These are phyloP conservation scores for Trissoscelio sp. DNA, from an alignment of 2,888 invertebrate genomes.

Conservation along the genomic window DNA sequence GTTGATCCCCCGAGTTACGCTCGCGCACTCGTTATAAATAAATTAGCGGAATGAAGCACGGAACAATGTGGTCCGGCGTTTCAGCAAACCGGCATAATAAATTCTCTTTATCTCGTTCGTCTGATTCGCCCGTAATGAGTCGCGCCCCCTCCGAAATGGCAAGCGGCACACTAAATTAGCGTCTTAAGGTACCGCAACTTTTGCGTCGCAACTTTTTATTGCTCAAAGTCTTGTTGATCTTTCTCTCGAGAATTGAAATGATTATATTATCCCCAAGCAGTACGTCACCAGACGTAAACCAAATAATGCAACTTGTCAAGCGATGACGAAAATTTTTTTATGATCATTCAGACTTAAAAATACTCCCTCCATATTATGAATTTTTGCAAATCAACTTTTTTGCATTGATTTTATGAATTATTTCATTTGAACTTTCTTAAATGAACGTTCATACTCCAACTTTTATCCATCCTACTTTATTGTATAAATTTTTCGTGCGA, in stretches of 20 bases:
- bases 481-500: no score
- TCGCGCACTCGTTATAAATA: conserved; percentile 50
- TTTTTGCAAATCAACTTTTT: no score
- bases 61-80: conserved; percentile 51
- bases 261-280: conserved; percentile 45
- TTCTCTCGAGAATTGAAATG: conserved; percentile 51
- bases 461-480: no score
- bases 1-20: conserved; percentile 35
- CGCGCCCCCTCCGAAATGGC: conserved; percentile 53
- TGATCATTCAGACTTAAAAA: no score
- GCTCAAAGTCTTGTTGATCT: conserved; percentile 50
- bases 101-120: conserved; percentile 61
- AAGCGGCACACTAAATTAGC: conserved; percentile 57
- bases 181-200: conserved; percentile 56
- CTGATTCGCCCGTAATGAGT: conserved; percentile 58
- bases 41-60: conserved; percentile 46
- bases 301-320: conserved; percentile 33
- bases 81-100: conserved; percentile 43
- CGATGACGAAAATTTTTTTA: no score
- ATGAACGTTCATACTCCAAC: no score
- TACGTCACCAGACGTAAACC: conserved; percentile 43
- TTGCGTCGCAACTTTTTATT: conserved; percentile 32
- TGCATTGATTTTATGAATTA: no score
- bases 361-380: no score
- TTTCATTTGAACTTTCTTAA: no score